Evolutionary conservation across 2,888 invertebrate species (phyloP).

Genomic region (Parascotia fuliginaria): DNA sequence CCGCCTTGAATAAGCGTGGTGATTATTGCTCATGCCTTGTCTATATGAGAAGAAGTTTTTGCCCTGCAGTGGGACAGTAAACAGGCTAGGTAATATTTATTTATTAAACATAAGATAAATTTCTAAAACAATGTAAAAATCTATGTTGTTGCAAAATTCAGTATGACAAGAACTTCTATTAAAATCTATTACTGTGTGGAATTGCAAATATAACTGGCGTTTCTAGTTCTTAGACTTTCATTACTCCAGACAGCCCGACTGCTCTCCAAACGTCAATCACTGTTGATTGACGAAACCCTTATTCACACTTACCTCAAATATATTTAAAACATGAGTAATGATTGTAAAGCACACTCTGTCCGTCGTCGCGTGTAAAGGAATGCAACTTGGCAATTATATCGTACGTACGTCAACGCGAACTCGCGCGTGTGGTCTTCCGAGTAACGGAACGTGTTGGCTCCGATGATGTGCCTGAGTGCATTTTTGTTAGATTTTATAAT

Average conservation of each 20-base stretch:
- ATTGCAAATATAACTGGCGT: not conserved
- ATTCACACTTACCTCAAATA: conserved; percentile 19
- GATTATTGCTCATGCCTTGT: no score
- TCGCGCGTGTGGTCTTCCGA: conserved; percentile 53
- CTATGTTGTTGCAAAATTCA: no score
- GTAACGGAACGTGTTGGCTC: conserved; percentile 45
- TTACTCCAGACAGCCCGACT: conserved; percentile 6
- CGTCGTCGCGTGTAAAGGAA: conserved; percentile 35
- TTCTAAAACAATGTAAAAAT: no score
- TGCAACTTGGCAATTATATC: conserved; percentile 51
- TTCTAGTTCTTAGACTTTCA: not conserved
- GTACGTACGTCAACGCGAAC: conserved; percentile 48
- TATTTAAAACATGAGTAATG: conserved; percentile 38
- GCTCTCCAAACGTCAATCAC: conserved; percentile 25
- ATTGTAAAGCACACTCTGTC: conserved; percentile 32
- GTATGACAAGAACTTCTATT: no score
- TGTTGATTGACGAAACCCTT: conserved; percentile 30
- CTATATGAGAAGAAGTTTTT: no score
- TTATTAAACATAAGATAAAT: no score
- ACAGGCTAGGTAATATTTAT: no score
- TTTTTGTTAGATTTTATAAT: conserved; percentile 39
- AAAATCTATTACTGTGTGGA: no score
- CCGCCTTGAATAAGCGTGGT: no score
- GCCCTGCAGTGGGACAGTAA: no score
- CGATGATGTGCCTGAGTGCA: conserved; percentile 41